Evolutionary conservation across 2,113 vertebrate genomes (phyloP), one percentile per base, ranked within the genome.

Genomic region (Eretmochelys imbricata): DNA sequence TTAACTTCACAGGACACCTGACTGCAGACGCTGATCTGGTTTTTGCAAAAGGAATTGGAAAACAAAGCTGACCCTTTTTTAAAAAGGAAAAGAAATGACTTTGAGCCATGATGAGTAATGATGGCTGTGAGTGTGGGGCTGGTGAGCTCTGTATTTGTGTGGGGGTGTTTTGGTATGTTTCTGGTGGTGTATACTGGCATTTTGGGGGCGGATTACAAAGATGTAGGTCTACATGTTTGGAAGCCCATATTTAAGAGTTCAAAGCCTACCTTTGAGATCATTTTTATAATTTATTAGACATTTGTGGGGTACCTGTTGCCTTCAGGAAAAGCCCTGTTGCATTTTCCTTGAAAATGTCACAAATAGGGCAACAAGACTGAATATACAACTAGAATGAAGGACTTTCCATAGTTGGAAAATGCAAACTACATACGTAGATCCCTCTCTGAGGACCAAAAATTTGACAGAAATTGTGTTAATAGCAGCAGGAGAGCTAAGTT

Each of bases 401-500:
- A 65, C 29, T 65, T 29, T 35, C 11, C 31, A 29, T 65, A 35
- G 14, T 31, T 65, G 62, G 62, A 72, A 38, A 72, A 72, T 72
- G 35, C 17, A 38, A 69, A 69, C 65, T n/a, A 38, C 35, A 38
- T 38, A n/a, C 35, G 7, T 38, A 38, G n/a, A 72, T 72, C n/a
- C 22, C 31, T 59, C 11, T n/a, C 35, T 38, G 8, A n/a, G 80
- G 17, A 27, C 53, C 31, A 3, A 65, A n/a, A 84, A 85, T 0
- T 0, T 80, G 24, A 42, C 42, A 82, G 35, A 4, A 62, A 62
- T 62, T 3, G 5, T 85, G 57, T 48, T 89, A 76, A 55, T 51
- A 94, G 42, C 3, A 94, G 80, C 78, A 81, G 31, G 80, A 38
- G 87, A 83, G 83, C 49, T 24, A 31, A 75, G 25, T n/a, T 14